These are phyloP conservation scores for Dolichopus griseipennis DNA, from an alignment of 2,888 invertebrate species.

Conservation along the genomic window DNA sequence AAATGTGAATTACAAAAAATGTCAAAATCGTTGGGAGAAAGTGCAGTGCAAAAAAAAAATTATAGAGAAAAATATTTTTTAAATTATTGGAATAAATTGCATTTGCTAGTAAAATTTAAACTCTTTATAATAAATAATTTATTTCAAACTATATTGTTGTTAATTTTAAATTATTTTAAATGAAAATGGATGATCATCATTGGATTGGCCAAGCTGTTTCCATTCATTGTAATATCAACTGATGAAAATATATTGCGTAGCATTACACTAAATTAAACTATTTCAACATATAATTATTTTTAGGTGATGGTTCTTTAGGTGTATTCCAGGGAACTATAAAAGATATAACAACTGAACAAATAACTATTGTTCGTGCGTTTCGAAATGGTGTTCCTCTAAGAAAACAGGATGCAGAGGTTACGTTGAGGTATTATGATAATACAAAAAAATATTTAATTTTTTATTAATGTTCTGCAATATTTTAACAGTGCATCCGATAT, in stretches of 20 bases:
- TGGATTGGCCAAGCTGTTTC: slow-evolving; percentile 71
- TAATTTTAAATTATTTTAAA: background rate
- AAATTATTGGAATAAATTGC: background rate
- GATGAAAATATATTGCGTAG: background rate
- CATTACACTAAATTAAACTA: background rate
- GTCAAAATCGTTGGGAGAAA: background rate
- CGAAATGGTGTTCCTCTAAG: slow-evolving; percentile 59
- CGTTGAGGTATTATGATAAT: slow-evolving; percentile 49
- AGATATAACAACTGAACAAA: slow-evolving; percentile 58
- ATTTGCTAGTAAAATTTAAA: background rate
- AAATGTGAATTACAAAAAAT: background rate
- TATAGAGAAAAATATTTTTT: background rate
- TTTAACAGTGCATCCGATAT: slow-evolving; percentile 60
- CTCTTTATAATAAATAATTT: background rate
- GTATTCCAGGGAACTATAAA: slow-evolving; percentile 69
- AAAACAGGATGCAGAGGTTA: slow-evolving; percentile 51
- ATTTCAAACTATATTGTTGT: background rate
- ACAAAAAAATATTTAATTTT: slow-evolving; percentile 5
- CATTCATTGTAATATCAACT: slow-evolving; percentile 55
- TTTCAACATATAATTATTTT: background rate
- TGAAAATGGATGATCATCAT: slow-evolving; percentile 23
- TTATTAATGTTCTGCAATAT: slow-evolving; percentile 8
- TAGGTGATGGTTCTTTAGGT: slow-evolving; percentile 60
- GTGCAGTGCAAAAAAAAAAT: background rate
- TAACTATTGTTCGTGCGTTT: slow-evolving; percentile 72